phyloP scores from a whole-genome alignment of 1,140 invertebrate genomes.

The Subanguina moxae region DNA sequence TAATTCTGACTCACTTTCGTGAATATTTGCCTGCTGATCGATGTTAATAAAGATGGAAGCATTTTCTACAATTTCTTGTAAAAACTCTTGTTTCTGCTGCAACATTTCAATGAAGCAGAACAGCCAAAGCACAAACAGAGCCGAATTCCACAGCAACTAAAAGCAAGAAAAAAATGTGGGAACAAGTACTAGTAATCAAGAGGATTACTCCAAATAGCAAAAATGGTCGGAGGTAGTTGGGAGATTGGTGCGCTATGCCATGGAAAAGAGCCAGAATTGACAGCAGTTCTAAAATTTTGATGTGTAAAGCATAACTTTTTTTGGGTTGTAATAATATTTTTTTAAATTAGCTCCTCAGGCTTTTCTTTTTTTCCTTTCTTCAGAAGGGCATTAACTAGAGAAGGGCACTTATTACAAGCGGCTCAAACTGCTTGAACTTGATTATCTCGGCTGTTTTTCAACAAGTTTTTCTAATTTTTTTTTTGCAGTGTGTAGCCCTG shows the following conservation, averaged over 20 bases:
- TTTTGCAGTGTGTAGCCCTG: too few species aligned
- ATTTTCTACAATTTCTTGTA: constrained; percentile 10
- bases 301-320: neutral
- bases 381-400: too few species aligned
- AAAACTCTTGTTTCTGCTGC: constrained; percentile 2
- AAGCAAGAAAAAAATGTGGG: constrained; percentile 4
- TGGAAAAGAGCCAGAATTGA: constrained; percentile 29
- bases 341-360: too few species aligned
- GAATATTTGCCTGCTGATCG: neutral
- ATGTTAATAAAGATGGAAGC: constrained; percentile 5
- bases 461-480: too few species aligned
- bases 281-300: constrained; percentile 16
- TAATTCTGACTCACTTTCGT: neutral
- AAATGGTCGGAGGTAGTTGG: constrained; percentile 28
- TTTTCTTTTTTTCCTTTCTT: too few species aligned
- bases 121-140: constrained; percentile 29
- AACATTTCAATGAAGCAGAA: constrained; percentile 28
- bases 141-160: constrained; percentile 37
- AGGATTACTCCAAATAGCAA: constrained; percentile 27
- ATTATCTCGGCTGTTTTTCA: too few species aligned
- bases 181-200: neutral
- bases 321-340: too few species aligned
- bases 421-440: too few species aligned
- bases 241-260: constrained; percentile 23
- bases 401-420: too few species aligned